A percentile compares a stretch with the other conserved stretches of the same genome.
Evolutionary conservation across 2,113 vertebrate genomes (phyloP).

Genomic region (Phoenicopterus ruber): DNA sequence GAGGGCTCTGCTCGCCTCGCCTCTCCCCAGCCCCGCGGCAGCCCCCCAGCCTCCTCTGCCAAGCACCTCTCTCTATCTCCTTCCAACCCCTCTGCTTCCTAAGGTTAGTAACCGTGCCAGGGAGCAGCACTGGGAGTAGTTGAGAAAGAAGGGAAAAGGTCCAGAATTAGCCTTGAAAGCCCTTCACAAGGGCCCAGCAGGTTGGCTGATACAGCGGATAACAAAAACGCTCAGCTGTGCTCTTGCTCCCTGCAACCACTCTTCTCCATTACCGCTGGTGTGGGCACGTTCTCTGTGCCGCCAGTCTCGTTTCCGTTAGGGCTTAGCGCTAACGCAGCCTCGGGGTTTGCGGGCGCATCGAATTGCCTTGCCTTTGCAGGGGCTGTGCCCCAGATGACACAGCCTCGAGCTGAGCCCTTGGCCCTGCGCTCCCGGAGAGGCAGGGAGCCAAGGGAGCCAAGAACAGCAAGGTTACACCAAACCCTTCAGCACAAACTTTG

Average conservation of each 20-base stretch:
- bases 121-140: background rate
- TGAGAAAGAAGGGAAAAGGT: background rate
- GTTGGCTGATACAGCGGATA: background rate
- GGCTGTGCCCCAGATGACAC: background rate
- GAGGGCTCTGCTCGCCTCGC: background rate
- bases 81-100: background rate
- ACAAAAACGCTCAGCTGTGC: background rate
- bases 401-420: background rate
- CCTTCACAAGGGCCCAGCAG: background rate
- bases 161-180: background rate
- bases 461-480: background rate
- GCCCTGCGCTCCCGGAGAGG: background rate
- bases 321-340: too few relatives aligned
- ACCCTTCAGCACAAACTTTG: background rate
- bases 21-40: background rate
- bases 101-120: background rate
- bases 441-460: background rate
- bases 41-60: background rate
- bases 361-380: background rate
- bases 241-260: background rate
- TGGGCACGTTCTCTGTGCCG: background rate
- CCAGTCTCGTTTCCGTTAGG: background rate
- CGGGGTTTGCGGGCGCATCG: background rate
- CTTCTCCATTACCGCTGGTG: fast-evolving
- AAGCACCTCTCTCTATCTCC: background rate